phyloP scores from a whole-genome alignment of 1,140 invertebrate genomes.

The Drosophila pruinosa region DNA sequence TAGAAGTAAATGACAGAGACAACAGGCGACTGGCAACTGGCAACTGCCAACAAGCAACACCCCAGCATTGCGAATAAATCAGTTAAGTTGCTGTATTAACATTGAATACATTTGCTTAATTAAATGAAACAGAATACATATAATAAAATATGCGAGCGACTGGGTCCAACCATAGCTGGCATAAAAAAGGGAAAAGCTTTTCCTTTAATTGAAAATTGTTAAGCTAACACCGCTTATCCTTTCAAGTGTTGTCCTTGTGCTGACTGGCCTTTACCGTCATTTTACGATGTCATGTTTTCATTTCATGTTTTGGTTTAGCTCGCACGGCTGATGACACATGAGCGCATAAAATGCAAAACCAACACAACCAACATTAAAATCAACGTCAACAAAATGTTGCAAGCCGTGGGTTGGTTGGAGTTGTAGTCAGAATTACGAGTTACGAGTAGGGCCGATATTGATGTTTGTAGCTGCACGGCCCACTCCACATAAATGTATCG shows the following conservation, averaged over 20 bases:
- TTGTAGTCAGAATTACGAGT: background rate
- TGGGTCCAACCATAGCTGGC: background rate
- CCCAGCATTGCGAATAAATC: constrained; percentile 55
- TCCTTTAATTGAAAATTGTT: constrained; percentile 70
- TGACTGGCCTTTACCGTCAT: constrained; percentile 6
- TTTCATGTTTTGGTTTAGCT: constrained; percentile 63
- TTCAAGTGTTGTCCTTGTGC: background rate
- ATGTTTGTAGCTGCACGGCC: background rate
- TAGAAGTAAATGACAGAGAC: constrained; percentile 22
- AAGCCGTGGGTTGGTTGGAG: constrained; percentile 12
- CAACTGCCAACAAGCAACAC: constrained; percentile 23
- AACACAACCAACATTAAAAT: constrained; percentile 68
- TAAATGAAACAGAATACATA: constrained; percentile 61
- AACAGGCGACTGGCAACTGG: constrained; percentile 18
- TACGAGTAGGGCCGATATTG: background rate
- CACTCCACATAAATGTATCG: background rate
- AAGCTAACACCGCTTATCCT: constrained; percentile 22
- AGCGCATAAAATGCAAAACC: constrained; percentile 61
- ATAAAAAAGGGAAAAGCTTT: constrained; percentile 56
- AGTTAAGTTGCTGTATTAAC: constrained; percentile 80
- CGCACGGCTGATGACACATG: constrained; percentile 49
- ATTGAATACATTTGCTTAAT: constrained; percentile 80
- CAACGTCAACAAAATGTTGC: constrained; percentile 44
- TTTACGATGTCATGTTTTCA: constrained; percentile 38
- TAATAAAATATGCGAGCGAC: constrained; percentile 40